Percentiles rank a stretch among this genome's conserved stretches.
phyloP scores from a whole-genome alignment of 2,797 vertebrate genomes.

The Malacoctenus gilli region DNA sequence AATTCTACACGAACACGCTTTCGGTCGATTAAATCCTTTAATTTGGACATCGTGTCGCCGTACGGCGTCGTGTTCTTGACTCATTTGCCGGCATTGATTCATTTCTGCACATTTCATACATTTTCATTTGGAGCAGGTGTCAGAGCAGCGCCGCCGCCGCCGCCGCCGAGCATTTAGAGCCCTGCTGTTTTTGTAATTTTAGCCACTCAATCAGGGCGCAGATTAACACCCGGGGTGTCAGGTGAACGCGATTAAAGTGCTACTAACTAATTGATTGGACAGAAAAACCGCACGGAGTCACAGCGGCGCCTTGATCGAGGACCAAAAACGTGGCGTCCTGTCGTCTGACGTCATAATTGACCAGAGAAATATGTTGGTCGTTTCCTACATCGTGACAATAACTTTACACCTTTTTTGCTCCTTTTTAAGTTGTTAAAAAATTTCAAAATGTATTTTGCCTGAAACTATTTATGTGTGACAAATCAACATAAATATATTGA shows the following conservation, averaged over 20 bases:
- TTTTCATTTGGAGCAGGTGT: constrained; percentile 52
- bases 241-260: constrained; percentile 40
- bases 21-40: constrained; percentile 13
- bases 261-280: constrained; percentile 23
- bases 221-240: constrained; percentile 41
- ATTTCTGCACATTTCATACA: constrained; percentile 33
- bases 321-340: background rate
- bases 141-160: constrained; percentile 11
- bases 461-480: too few species aligned
- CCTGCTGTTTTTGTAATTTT: constrained; percentile 52
- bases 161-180: constrained; percentile 32
- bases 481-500: too few species aligned
- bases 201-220: constrained; percentile 43
- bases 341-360: background rate
- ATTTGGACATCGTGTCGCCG: constrained; percentile 3
- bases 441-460: too few species aligned
- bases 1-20: background rate
- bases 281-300: constrained; percentile 18
- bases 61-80: background rate
- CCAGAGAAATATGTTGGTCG: background rate
- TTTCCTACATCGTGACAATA: too few species aligned
- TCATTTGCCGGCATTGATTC: constrained; percentile 25
- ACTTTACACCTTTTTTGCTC: too few species aligned
- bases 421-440: too few species aligned
- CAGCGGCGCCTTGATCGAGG: background rate